A percentile compares a stretch with the other conserved stretches of the same genome.
phyloP scores from a whole-genome alignment of 2,113 vertebrate genomes.

The Okapia johnstoni region DNA sequence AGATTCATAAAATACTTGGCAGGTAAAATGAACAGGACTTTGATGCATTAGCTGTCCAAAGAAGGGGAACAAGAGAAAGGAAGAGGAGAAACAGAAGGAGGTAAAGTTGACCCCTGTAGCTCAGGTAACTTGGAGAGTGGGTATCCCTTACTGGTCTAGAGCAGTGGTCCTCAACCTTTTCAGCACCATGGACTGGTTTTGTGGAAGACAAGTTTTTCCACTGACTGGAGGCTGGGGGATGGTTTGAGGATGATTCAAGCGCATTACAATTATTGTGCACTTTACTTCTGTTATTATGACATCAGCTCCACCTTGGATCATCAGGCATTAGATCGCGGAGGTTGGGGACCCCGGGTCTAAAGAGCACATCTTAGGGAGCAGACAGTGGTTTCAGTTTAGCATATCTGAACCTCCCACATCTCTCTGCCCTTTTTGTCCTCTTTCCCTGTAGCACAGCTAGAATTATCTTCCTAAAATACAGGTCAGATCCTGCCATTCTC shows the following conservation, averaged over 20 bases:
- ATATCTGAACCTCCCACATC: neutral
- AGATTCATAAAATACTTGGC: neutral
- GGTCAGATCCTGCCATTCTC: neutral
- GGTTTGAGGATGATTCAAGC: neutral
- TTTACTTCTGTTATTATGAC: neutral
- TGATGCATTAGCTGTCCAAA: neutral
- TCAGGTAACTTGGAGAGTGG: neutral
- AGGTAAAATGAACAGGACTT: neutral
- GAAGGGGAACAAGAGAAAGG: neutral
- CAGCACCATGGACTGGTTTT: rapidly evolving
- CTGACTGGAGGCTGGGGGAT: neutral
- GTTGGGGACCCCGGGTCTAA: neutral
- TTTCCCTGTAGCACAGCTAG: neutral
- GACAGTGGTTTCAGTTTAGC: neutral
- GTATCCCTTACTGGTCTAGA: neutral
- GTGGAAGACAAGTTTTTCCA: neutral
- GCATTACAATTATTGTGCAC: neutral
- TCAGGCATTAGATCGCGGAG: neutral
- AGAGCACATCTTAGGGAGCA: neutral
- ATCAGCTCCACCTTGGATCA: neutral
- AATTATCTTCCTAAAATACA: neutral
- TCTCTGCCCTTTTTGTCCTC: neutral
- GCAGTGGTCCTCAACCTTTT: neutral
- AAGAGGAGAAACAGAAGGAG: neutral
- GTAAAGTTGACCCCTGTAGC: neutral